Evolutionary conservation across 1,140 invertebrate genomes (phyloP).

Genomic region (Heliconius hewitsoni): DNA sequence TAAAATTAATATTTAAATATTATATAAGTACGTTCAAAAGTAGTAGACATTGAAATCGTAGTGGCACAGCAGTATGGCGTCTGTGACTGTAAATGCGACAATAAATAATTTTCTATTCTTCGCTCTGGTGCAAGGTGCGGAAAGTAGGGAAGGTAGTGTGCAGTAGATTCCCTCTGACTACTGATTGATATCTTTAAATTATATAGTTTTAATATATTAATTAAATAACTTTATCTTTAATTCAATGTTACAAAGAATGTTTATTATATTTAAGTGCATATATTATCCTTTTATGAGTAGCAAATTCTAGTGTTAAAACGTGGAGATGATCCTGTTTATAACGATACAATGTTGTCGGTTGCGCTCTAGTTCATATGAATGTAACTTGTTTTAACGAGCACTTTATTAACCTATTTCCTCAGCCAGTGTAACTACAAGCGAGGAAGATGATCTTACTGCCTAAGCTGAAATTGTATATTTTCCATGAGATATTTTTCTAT

Average conservation of each 20-base stretch:
- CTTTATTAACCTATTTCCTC: conserved; percentile 29
- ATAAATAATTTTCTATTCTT: no score
- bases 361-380: conserved; percentile 41
- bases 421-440: conserved; percentile 6
- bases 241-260: no score
- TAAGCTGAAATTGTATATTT: background rate
- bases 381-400: conserved; percentile 37
- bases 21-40: background rate
- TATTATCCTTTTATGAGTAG: background rate
- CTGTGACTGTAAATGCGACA: no score
- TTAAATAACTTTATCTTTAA: no score
- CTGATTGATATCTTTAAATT: no score
- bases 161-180: no score
- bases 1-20: background rate
- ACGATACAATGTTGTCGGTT: conserved; percentile 17
- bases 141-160: no score
- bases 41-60: no score
- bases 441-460: conserved; percentile 4
- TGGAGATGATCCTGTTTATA: conserved; percentile 6
- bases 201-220: no score
- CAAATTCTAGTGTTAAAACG: background rate
- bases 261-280: no score
- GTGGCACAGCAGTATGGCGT: no score
- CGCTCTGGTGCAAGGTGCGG: no score
- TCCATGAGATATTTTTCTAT: background rate